phyloP scores from a whole-genome alignment of 2,888 invertebrate genomes.

The Agrochola circellaris region DNA sequence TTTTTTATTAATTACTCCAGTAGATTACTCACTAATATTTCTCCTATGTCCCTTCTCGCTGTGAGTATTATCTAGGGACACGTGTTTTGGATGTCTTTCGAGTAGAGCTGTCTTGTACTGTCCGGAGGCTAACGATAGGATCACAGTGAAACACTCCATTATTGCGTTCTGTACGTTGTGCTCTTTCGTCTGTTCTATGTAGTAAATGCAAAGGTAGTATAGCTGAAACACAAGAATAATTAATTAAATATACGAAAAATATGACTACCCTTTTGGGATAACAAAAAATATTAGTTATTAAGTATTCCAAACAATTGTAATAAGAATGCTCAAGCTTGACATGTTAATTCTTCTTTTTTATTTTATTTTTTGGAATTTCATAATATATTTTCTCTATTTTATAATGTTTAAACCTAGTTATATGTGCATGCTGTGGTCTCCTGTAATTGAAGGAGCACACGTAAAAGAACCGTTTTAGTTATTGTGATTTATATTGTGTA shows the following conservation, averaged over 20 bases:
- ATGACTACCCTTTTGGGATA: neutral
- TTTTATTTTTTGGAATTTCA: too few relatives aligned
- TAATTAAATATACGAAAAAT: neutral
- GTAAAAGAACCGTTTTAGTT: too few relatives aligned
- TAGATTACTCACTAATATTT: slow-evolving; percentile 89
- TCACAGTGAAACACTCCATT: slow-evolving; percentile 93
- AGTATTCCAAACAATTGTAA: too few relatives aligned
- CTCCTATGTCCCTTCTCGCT: slow-evolving; percentile 83
- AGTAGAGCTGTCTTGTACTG: slow-evolving; percentile 88
- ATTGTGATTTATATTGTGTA: too few relatives aligned
- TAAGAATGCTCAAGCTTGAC: too few relatives aligned
- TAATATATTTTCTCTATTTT: too few relatives aligned
- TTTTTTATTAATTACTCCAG: neutral
- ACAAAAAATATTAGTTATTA: too few relatives aligned
- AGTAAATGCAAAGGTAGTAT: slow-evolving; percentile 94
- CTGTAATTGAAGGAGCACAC: too few relatives aligned
- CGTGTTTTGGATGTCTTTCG: slow-evolving; percentile 80
- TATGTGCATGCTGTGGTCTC: too few relatives aligned
- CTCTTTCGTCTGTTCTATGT: slow-evolving; percentile 92
- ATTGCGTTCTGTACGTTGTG: slow-evolving; percentile 97
- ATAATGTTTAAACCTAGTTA: too few relatives aligned
- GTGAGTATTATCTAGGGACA: slow-evolving; percentile 81
- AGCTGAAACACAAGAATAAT: slow-evolving; percentile 89
- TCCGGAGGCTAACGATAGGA: slow-evolving; percentile 89
- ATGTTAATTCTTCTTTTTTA: too few relatives aligned